A percentile compares a stretch with the other conserved stretches of the same genome.
These are phyloP conservation scores for Cherax quadricarinatus DNA, from an alignment of 1,140 invertebrate species.

Conservation along the genomic window DNA sequence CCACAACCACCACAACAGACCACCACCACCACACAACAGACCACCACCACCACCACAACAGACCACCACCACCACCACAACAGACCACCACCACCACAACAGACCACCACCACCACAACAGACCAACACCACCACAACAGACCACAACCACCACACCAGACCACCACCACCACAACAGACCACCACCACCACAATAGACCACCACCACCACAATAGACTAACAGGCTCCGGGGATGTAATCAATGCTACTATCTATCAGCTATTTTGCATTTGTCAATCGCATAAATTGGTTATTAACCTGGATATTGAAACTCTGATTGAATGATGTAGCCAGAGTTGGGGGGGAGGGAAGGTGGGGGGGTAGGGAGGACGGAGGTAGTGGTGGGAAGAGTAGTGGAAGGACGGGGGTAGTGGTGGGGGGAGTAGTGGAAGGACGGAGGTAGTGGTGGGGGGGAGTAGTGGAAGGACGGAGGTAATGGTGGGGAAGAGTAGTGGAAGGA, in stretches of 20 bases:
- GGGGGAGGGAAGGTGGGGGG: too few relatives aligned
- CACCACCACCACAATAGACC: not conserved
- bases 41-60: not conserved
- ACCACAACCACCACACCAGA: not conserved
- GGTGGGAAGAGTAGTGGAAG: too few relatives aligned
- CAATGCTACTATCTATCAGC: slow-evolving; percentile 33
- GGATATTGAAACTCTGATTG: slow-evolving; percentile 50
- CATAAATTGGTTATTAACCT: slow-evolving; percentile 46
- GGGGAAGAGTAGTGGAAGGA: not conserved
- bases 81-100: not conserved
- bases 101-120: not conserved
- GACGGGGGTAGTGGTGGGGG: too few relatives aligned
- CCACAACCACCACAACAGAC: too few relatives aligned
- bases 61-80: not conserved
- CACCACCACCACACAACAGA: not conserved
- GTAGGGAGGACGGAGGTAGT: too few relatives aligned
- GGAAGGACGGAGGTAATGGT: too few relatives aligned
- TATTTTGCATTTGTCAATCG: slow-evolving; percentile 25
- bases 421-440: too few relatives aligned
- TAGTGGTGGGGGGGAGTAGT: too few relatives aligned
- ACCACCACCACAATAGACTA: not conserved
- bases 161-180: not conserved
- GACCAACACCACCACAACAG: not conserved
- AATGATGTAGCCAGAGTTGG: slow-evolving; percentile 17
- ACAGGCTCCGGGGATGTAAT: slow-evolving; percentile 31